Evolutionary conservation across 2,797 vertebrate genomes (phyloP).

Genomic region (Buphagus erythrorhynchus): DNA sequence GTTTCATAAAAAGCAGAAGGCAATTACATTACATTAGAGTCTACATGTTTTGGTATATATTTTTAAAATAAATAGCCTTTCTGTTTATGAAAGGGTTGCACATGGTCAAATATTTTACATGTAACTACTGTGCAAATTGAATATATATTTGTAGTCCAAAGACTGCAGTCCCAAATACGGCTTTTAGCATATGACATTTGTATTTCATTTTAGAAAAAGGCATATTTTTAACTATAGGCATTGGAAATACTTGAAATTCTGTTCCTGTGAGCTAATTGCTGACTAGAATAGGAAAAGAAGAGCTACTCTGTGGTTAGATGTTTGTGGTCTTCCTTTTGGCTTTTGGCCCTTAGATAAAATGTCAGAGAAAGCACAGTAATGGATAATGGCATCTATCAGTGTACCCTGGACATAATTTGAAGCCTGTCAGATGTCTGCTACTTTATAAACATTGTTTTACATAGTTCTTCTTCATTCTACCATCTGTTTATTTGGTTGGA

Average conservation of each 20-base stretch:
- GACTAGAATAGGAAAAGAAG: constrained; percentile 58
- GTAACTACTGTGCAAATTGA: background rate
- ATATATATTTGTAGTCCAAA: background rate
- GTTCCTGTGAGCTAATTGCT: constrained; percentile 59
- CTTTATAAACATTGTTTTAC: constrained; percentile 47
- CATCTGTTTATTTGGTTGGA: constrained; percentile 6
- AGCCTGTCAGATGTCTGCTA: constrained; percentile 19
- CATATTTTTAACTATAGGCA: constrained; percentile 51
- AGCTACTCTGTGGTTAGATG: constrained; percentile 59
- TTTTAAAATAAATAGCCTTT: background rate
- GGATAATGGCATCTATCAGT: background rate
- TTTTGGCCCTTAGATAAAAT: constrained; percentile 55
- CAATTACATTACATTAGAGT: background rate
- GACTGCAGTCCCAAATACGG: background rate
- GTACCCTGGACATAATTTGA: constrained; percentile 28
- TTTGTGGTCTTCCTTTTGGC: constrained; percentile 63
- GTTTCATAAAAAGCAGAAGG: constrained; percentile 42
- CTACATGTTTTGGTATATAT: background rate
- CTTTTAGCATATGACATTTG: background rate
- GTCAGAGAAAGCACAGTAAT: constrained; percentile 4
- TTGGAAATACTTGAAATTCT: constrained; percentile 69
- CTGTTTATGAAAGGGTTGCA: background rate
- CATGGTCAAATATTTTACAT: background rate
- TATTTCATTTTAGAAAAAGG: constrained; percentile 52
- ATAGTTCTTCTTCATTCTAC: background rate